Evolutionary conservation across 2,113 vertebrate species (phyloP).

Genomic region (Seriola rivoliana): DNA sequence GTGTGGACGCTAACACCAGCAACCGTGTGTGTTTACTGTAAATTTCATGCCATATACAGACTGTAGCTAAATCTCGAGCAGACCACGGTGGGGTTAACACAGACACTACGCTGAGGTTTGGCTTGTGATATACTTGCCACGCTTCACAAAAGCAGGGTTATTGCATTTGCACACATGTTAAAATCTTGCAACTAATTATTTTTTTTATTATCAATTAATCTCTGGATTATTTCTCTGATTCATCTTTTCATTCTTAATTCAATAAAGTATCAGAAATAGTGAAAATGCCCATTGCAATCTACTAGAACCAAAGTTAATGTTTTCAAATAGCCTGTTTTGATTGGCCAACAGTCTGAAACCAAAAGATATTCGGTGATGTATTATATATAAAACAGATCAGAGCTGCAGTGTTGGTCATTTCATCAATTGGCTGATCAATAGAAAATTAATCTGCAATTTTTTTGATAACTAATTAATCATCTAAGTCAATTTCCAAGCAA

Average conservation of each 20-base stretch:
- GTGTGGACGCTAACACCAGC: slow-evolving; percentile 17
- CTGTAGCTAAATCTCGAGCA: slow-evolving; percentile 22
- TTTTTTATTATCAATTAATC: background rate
- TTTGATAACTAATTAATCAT: no score
- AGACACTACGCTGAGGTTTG: background rate
- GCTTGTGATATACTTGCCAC: background rate
- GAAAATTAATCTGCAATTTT: no score
- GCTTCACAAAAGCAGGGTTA: background rate
- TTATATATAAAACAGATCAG: background rate
- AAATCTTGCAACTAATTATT: background rate
- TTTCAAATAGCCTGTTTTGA: background rate
- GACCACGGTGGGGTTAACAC: background rate
- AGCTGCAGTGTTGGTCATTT: background rate
- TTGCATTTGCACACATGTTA: background rate
- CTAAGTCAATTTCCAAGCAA: background rate
- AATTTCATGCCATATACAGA: slow-evolving; percentile 1
- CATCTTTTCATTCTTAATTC: background rate
- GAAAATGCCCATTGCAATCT: no score
- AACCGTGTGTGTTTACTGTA: slow-evolving; percentile 44
- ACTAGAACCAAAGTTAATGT: background rate
- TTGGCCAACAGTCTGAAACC: background rate
- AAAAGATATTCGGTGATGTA: background rate
- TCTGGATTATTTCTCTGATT: background rate
- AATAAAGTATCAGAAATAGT: no score
- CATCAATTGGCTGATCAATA: no score